Conservation (phyloP, 1,140 invertebrate genomes). For the Myzus persicae region DNA sequence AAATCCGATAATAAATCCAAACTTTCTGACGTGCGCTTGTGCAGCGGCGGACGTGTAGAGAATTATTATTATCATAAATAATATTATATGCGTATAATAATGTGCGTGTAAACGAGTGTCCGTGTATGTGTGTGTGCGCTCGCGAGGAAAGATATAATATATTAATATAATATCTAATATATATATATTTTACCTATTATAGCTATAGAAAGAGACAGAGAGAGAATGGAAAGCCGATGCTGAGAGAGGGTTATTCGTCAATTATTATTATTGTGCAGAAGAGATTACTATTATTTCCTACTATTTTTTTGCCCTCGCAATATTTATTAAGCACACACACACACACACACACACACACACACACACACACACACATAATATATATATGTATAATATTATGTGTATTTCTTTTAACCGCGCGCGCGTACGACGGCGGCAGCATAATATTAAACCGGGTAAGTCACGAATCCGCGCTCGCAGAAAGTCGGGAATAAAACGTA, state of each 20-base stretch:
- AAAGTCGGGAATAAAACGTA: slow-evolving; percentile 11
- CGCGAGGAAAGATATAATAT: background rate
- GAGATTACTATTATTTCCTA: slow-evolving; percentile 28
- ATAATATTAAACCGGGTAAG: slow-evolving; percentile 45
- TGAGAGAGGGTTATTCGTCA: slow-evolving; percentile 33
- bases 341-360: background rate
- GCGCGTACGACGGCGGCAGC: background rate
- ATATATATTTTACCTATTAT: background rate
- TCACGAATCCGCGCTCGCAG: slow-evolving; percentile 23
- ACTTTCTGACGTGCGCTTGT: slow-evolving; percentile 27
- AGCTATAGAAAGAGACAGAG: background rate
- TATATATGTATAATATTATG: background rate
- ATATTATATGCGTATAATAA: background rate
- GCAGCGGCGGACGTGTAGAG: slow-evolving; percentile 12
- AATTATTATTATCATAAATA: slow-evolving; percentile 42
- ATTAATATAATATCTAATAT: background rate
- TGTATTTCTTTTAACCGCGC: background rate
- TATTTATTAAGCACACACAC: background rate
- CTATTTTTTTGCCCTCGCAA: background rate
- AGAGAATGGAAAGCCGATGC: slow-evolving; percentile 23
- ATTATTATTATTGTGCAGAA: slow-evolving; percentile 30
- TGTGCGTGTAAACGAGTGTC: background rate
- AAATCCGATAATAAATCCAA: slow-evolving; percentile 44
- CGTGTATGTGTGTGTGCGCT: background rate
- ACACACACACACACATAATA: background rate